phyloP scores from a whole-genome alignment of 2,888 invertebrate species.

The Yponomeuta plumbellus region DNA sequence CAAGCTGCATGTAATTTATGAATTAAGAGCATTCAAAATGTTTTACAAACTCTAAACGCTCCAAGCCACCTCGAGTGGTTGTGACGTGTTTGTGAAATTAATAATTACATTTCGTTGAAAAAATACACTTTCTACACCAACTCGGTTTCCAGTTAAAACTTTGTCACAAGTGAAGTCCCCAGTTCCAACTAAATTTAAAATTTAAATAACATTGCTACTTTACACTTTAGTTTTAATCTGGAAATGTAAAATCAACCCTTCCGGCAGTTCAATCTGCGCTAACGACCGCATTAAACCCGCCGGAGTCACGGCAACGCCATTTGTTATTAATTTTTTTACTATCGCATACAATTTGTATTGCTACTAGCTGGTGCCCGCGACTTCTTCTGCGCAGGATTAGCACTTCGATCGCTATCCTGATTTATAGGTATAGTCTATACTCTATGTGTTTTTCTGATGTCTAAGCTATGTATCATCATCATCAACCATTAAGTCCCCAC shows the following conservation, averaged over 20 bases:
- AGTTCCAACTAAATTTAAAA: conserved; percentile 4
- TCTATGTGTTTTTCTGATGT: too few relatives aligned
- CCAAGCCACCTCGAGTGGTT: not conserved
- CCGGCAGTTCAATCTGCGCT: conserved; percentile 55
- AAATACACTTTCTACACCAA: not conserved
- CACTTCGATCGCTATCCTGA: too few relatives aligned
- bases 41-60: conserved; percentile 8
- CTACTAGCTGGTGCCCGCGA: too few relatives aligned
- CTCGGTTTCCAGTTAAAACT: not conserved
- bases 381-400: too few relatives aligned
- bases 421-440: too few relatives aligned
- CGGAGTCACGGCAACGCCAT: conserved; percentile 62
- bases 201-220: conserved; percentile 14
- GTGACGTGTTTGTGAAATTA: not conserved
- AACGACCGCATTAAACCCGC: conserved; percentile 66
- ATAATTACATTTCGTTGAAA: conserved; percentile 3
- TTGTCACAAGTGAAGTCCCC: not conserved
- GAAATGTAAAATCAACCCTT: conserved; percentile 39
- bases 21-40: conserved; percentile 34
- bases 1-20: conserved; percentile 53
- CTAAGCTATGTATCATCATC: too few relatives aligned
- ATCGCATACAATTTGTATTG: conserved; percentile 25
- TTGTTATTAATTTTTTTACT: conserved; percentile 66
- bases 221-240: conserved; percentile 17
- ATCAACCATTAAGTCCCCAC: too few relatives aligned